Base-by-base conservation (phyloP, 2,888 invertebrate species). In the Spodoptera littoralis region DNA sequence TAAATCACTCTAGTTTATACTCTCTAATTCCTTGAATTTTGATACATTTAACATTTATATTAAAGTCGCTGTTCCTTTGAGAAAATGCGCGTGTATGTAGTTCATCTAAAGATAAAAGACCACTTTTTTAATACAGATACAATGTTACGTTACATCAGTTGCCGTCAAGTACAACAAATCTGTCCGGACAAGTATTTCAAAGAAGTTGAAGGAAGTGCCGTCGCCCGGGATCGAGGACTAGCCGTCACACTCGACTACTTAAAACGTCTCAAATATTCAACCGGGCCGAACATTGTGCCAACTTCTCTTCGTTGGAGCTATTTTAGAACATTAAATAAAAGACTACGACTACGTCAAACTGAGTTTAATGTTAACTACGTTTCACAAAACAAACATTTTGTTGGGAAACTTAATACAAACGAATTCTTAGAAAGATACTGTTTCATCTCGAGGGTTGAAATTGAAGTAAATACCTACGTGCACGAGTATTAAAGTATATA, bases 251-350 rank as follows among this genome's bases (percentile, higher is more conserved):
- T 44, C 50, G 30, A 51, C 30, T 41, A 60, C 73, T 63, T 67
- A 57, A 64, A 65, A 13, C 60, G 68, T 63, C 51, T 73, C 8
- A 68, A 67, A 67, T 72, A 67, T 72, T 57, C 41, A 46, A 50
- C 56, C 43, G 22, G 22, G 22, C 44, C 12, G 46, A 67, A 42
- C 30, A 45, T 50, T 67, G 46, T 54, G 12, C 57, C 41, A 48
- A 68, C 61, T 65, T 60, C 54, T 53, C 62, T 47, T 63, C 36
- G 54, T 67, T 60, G 11, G 62, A 65, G 50, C 54, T 65, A 62
- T 62, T 69, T 44, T 49, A 69, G 49, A 52, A 73, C 60, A 47
- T 50, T 55, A 49, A 62, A 69, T 62, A 57, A 61, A 70, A 61
- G 61, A 48, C 49, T 61, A 44, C 18, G 57, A 48, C 55, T 18